These are phyloP conservation scores for Anolis sagrei DNA, from an alignment of 2,113 vertebrate genomes.

Conservation along the genomic window DNA sequence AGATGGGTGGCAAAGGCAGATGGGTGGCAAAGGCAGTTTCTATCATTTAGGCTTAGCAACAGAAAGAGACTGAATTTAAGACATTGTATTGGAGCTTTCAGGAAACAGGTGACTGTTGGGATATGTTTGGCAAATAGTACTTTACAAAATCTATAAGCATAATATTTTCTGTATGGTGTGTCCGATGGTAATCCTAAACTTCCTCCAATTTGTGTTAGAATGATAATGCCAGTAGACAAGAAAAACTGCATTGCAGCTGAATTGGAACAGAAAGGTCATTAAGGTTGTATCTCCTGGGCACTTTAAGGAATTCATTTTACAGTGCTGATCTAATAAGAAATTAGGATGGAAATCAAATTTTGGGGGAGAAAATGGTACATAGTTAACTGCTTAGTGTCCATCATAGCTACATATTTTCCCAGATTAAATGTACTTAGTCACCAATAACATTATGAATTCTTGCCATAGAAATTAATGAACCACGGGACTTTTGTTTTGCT, in stretches of 20 bases:
- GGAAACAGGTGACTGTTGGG: neutral
- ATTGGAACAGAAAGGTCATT: neutral
- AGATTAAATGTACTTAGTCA: neutral
- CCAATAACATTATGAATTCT: neutral
- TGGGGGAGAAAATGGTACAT: neutral
- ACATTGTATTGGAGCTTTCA: neutral
- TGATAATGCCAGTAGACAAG: neutral
- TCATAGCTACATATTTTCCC: neutral
- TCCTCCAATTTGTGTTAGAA: neutral
- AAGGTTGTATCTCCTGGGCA: neutral
- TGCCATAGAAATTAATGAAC: neutral
- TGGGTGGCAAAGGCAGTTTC: too few species aligned
- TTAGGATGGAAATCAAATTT: constrained; percentile 10
- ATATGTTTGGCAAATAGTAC: neutral
- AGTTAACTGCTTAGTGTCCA: neutral
- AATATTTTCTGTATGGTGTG: neutral
- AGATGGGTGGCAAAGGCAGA: too few species aligned
- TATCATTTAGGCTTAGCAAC: neutral
- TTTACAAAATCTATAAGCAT: neutral
- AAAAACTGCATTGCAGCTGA: neutral
- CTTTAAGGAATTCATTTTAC: neutral
- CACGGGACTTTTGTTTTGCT: neutral
- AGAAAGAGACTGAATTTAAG: neutral
- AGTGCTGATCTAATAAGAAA: constrained; percentile 6
- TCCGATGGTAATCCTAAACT: neutral